These are phyloP conservation scores for Ageneiosus marmoratus DNA, from an alignment of 2,113 vertebrate species.

Conservation along the genomic window DNA sequence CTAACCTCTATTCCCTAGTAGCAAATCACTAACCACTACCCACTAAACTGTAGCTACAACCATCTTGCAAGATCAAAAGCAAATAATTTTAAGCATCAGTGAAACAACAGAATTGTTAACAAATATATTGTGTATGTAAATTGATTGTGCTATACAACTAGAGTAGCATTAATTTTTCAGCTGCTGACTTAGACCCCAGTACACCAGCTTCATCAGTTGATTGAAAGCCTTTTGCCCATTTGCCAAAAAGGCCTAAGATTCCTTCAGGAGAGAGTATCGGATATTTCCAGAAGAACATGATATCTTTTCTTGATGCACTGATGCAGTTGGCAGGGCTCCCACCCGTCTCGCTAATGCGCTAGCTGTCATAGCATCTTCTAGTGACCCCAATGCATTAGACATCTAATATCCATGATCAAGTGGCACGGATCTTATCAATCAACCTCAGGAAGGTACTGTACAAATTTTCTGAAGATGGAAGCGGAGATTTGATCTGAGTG, in stretches of 20 bases:
- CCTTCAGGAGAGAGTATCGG: constrained; percentile 43
- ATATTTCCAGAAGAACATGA: constrained; percentile 63
- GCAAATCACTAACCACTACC: no score
- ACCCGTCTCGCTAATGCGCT: constrained; percentile 64
- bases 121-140: background rate
- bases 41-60: background rate
- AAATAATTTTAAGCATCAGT: background rate
- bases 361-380: constrained; percentile 71
- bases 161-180: constrained; percentile 33
- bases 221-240: constrained; percentile 46
- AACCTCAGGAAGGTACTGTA: constrained; percentile 45
- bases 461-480: constrained; percentile 25
- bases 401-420: constrained; percentile 75
- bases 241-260: constrained; percentile 48
- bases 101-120: background rate
- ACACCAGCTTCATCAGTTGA: constrained; percentile 33
- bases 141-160: background rate
- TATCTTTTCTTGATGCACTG: constrained; percentile 64
- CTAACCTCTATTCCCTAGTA: background rate
- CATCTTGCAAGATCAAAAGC: background rate
- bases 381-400: constrained; percentile 74
- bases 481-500: constrained; percentile 7
- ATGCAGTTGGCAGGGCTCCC: constrained; percentile 64
- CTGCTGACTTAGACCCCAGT: constrained; percentile 8
- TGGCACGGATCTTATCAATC: constrained; percentile 72